These are phyloP conservation scores for Hydrophis major DNA, from an alignment of 2,797 vertebrate genomes.

Conservation along the genomic window DNA sequence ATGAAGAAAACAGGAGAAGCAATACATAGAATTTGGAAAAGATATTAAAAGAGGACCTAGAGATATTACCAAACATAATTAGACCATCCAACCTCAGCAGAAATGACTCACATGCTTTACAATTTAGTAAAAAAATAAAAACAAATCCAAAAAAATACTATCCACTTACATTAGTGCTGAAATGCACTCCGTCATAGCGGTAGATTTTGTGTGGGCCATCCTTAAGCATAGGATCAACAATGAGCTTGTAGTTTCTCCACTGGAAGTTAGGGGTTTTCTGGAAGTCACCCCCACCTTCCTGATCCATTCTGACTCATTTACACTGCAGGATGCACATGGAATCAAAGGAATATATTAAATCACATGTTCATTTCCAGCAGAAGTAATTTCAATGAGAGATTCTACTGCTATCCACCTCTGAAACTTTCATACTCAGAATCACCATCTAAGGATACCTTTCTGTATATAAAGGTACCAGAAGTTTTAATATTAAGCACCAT, in stretches of 20 bases:
- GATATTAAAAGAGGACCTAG: background rate
- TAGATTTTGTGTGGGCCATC: constrained; percentile 89
- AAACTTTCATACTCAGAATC: background rate
- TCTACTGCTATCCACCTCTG: background rate
- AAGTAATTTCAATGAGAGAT: background rate
- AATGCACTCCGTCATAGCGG: constrained; percentile 90
- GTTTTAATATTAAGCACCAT: background rate
- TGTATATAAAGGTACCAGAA: background rate
- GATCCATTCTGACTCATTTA: constrained; percentile 89
- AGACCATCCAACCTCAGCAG: background rate
- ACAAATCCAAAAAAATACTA: background rate
- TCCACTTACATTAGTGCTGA: constrained; percentile 84
- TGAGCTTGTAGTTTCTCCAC: constrained; percentile 94
- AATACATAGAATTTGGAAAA: background rate
- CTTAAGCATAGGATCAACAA: constrained; percentile 86
- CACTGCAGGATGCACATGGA: constrained; percentile 19
- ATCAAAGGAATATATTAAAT: background rate
- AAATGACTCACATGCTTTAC: background rate
- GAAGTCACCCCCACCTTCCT: constrained; percentile 86
- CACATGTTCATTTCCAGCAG: background rate
- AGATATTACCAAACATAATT: background rate
- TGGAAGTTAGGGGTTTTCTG: constrained; percentile 89
- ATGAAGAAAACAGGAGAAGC: background rate
- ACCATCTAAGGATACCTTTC: background rate
- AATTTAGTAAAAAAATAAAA: background rate